A percentile compares a stretch with the other conserved stretches of the same genome.
Evolutionary conservation across 1,140 invertebrate genomes (phyloP).

Genomic region (Aphidius gifuensis): DNA sequence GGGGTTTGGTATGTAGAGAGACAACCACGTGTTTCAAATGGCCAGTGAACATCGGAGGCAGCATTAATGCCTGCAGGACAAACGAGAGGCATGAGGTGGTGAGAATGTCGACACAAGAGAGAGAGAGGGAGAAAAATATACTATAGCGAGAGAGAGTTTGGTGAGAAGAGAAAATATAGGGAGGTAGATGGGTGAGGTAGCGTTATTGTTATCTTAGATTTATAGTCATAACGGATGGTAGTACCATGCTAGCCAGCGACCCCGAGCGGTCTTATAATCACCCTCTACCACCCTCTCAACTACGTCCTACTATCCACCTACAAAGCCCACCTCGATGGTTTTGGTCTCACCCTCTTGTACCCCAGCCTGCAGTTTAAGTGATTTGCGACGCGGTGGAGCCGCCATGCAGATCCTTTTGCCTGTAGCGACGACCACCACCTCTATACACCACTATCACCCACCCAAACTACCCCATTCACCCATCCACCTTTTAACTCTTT

Average conservation of each 20-base stretch:
- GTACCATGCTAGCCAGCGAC: constrained; percentile 52
- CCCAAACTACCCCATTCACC: constrained; percentile 9
- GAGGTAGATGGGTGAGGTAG: constrained; percentile 34
- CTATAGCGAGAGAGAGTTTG: not conserved
- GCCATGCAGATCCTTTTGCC: constrained; percentile 55
- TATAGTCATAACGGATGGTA: constrained; percentile 57
- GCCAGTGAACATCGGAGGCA: constrained; percentile 32
- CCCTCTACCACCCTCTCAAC: constrained; percentile 39
- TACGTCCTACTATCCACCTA: constrained; percentile 26
- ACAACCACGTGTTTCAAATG: constrained; percentile 49
- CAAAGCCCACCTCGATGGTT: constrained; percentile 28
- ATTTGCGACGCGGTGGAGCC: constrained; percentile 55
- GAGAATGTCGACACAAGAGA: constrained; percentile 20
- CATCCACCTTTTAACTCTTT: constrained; percentile 14
- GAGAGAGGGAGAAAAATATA: not conserved
- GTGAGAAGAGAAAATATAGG: constrained; percentile 5
- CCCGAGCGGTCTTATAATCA: constrained; percentile 57
- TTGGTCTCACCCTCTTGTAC: constrained; percentile 22
- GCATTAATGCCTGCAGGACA: constrained; percentile 33
- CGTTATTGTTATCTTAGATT: constrained; percentile 58
- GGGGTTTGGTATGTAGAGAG: constrained; percentile 10
- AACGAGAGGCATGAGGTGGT: constrained; percentile 30
- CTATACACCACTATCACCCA: not conserved
- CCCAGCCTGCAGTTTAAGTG: constrained; percentile 52
- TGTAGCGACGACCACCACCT: constrained; percentile 33